These are phyloP conservation scores for Ecliptopera silaceata DNA, from an alignment of 2,888 invertebrate species.

Conservation along the genomic window DNA sequence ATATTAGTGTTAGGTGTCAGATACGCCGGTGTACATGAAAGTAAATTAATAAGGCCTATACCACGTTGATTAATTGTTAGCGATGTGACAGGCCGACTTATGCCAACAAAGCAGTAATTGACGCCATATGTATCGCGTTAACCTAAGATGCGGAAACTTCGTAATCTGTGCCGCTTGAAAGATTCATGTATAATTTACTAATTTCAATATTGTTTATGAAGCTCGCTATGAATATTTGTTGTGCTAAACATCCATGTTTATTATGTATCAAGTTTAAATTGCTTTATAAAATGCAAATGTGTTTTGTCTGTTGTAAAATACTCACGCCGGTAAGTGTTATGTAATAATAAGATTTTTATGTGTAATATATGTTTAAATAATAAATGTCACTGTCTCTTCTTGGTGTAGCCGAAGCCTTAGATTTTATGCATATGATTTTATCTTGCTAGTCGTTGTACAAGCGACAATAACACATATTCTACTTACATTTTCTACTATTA, in stretches of 20 bases:
- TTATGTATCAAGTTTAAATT: not conserved
- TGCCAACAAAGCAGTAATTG: conserved; percentile 23
- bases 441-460: conserved; percentile 39
- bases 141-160: conserved; percentile 11
- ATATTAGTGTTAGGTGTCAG: conserved; percentile 38
- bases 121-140: conserved; percentile 13
- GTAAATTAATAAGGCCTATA: conserved; percentile 37
- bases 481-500: too few relatives aligned
- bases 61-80: conserved; percentile 33
- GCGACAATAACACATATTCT: too few relatives aligned
- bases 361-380: conserved; percentile 26
- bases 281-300: not conserved
- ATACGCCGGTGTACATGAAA: conserved; percentile 33
- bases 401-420: conserved; percentile 23
- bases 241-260: not conserved
- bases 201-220: conserved; percentile 12
- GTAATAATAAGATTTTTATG: conserved; percentile 27
- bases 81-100: conserved; percentile 21
- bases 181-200: conserved; percentile 19
- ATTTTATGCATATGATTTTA: conserved; percentile 31
- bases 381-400: conserved; percentile 20
- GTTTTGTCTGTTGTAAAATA: conserved; percentile 12
- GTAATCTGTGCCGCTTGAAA: conserved; percentile 15
- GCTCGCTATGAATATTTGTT: conserved; percentile 5
- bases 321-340: conserved; percentile 28